Evolutionary conservation across 2,797 vertebrate species (phyloP), one percentile per base, ranked within the genome.

Genomic region (Oceanodroma leucorhoa): DNA sequence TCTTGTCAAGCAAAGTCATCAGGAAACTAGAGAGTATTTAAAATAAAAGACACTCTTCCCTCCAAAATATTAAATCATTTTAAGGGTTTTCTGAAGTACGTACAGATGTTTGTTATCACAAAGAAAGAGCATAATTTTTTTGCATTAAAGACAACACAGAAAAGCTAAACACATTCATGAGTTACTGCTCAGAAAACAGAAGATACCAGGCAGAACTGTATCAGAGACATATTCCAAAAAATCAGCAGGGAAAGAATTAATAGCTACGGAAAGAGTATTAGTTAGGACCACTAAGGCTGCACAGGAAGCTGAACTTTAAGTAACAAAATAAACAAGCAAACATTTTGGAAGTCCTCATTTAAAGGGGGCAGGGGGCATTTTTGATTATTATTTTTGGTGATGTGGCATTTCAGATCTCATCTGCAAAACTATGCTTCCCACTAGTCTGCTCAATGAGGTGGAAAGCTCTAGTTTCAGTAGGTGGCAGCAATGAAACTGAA

Each of bases 381-480:
- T 51, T 53, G 14, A 9, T 58, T 86, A 18, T 18, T 88, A 32
- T 38, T 83, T 89, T 92, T 80, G 57, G 57, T 1, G 14, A 65
- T 78, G 83, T 90, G 90, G 92, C 93, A 83, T 95, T 94, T 94
- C 90, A 92, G 89, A 92, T 40, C 36, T 89, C 60, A 76, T 62
- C 40, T 36, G 14, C 43, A 61, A 48, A 60, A 45, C 16, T 51
- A 5, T 22, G 51, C 36, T 77, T 84, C 70, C 66, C 48, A 12
- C 20, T 60, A 26, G 18, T 24, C 76, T 76, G 38, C 61, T 61
- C 58, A 45, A 5, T 11, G 40, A 87, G 23, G 14, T 7, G 20
- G 51, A 86, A 75, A 87, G 64, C 40, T 45, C 78, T 53, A n/a
- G 55, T 84, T 92, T 87, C 78, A 66, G 58, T 14, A 94, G 73